A percentile compares a stretch with the other conserved stretches of the same genome.
phyloP scores from a whole-genome alignment of 2,888 invertebrate species.

The Parnassius glacialis region DNA sequence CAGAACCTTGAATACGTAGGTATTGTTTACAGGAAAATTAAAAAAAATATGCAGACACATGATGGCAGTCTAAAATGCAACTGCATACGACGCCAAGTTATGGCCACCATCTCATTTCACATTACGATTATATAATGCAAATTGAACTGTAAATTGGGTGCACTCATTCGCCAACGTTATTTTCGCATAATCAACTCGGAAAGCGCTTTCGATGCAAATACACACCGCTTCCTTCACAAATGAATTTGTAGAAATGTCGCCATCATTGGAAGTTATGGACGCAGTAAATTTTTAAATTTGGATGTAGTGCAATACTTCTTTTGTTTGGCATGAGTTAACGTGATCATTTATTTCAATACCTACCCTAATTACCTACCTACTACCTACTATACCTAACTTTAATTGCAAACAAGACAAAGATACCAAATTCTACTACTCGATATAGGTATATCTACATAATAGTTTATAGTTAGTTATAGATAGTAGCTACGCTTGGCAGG shows the following conservation, averaged over 20 bases:
- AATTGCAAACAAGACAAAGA: no score
- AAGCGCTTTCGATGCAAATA: slow-evolving; percentile 67
- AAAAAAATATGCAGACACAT: not conserved
- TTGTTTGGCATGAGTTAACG: no score
- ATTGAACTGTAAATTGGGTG: slow-evolving; percentile 60
- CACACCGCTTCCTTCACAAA: slow-evolving; percentile 41
- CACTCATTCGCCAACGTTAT: slow-evolving; percentile 46
- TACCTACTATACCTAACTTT: no score
- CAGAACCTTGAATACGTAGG: not conserved
- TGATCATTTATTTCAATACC: no score
- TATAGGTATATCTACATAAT: no score
- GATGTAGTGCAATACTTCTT: no score
- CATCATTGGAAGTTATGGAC: slow-evolving; percentile 23
- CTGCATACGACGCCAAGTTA: slow-evolving; percentile 29
- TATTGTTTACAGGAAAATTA: not conserved
- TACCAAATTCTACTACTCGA: no score
- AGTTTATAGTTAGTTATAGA: no score
- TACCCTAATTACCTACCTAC: no score
- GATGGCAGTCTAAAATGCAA: slow-evolving; percentile 11
- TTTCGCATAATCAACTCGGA: slow-evolving; percentile 70
- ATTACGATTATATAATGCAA: slow-evolving; percentile 49
- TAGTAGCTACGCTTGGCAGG: no score
- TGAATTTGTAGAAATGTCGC: slow-evolving; percentile 48
- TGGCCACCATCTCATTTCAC: slow-evolving; percentile 45
- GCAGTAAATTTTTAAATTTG: not conserved